These are phyloP conservation scores for Machimus rusticus DNA, from an alignment of 2,888 invertebrate genomes.

Conservation along the genomic window DNA sequence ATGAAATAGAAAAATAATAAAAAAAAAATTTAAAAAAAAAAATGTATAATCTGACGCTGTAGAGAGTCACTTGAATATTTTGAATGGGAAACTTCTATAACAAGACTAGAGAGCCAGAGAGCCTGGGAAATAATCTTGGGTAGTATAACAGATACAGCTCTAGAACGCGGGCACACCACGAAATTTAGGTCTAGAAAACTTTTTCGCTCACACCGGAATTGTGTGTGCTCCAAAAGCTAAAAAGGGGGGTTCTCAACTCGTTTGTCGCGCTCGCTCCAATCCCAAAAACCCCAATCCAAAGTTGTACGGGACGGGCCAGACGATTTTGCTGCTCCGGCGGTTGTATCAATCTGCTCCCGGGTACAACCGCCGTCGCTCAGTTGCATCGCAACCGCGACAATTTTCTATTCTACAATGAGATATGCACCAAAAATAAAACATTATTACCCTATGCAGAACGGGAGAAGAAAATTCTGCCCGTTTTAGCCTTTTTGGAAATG, in stretches of 20 bases:
- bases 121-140: conserved; percentile 7
- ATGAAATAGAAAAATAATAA: conserved; percentile 30
- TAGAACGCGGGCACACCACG: conserved; percentile 11
- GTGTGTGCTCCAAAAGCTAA: conserved; percentile 19
- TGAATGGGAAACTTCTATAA: conserved; percentile 22
- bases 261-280: not conserved
- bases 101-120: conserved; percentile 28
- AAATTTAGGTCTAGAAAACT: conserved; percentile 30
- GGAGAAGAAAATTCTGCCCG: not conserved
- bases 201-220: conserved; percentile 4
- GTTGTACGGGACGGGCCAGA: not conserved
- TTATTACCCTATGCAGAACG: not conserved
- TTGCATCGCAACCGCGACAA: not conserved
- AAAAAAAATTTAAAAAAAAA: not conserved
- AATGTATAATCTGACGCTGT: not conserved
- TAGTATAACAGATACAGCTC: conserved; percentile 13
- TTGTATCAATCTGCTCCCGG: not conserved
- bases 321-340: not conserved
- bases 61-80: conserved; percentile 38
- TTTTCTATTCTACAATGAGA: not conserved
- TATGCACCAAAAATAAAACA: not conserved
- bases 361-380: not conserved
- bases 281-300: not conserved
- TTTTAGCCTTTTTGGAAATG: not conserved
- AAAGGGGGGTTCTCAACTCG: not conserved